Percentiles rank a stretch among this genome's conserved stretches.
These are phyloP conservation scores for Heterochromis multidens DNA, from an alignment of 2,113 vertebrate species.

Conservation along the genomic window DNA sequence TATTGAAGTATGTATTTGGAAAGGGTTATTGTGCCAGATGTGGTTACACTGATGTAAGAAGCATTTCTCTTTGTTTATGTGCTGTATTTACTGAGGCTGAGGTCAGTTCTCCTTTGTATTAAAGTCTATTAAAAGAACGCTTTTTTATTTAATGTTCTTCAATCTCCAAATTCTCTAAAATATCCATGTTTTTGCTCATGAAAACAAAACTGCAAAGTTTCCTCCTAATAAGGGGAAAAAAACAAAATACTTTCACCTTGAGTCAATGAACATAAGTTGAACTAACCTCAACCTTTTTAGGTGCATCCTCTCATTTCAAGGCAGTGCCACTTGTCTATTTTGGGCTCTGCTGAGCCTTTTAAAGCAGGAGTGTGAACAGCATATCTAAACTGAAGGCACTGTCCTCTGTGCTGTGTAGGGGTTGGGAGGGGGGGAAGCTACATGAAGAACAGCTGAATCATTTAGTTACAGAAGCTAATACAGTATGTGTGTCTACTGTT, in stretches of 20 bases:
- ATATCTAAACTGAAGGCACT: conserved; percentile 46
- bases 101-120: neutral
- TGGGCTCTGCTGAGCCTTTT: conserved; percentile 33
- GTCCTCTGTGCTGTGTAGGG: conserved; percentile 23
- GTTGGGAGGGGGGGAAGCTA: neutral
- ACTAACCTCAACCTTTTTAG: conserved; percentile 19
- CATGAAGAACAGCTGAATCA: conserved; percentile 40
- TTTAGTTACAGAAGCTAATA: conserved; percentile 26
- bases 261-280: conserved; percentile 9
- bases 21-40: neutral
- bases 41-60: neutral
- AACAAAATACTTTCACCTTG: neutral
- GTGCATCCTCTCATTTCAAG: neutral
- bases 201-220: neutral
- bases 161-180: neutral
- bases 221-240: neutral
- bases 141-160: neutral
- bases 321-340: conserved; percentile 28
- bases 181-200: neutral
- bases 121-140: neutral
- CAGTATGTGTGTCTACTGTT: neutral
- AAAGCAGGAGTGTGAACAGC: conserved; percentile 26
- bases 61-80: neutral
- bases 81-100: neutral
- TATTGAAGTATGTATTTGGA: neutral